Evolutionary conservation across 2,797 vertebrate genomes (phyloP), one percentile per base, ranked within the genome.

Genomic region (Sebastiscus albofasciatus): DNA sequence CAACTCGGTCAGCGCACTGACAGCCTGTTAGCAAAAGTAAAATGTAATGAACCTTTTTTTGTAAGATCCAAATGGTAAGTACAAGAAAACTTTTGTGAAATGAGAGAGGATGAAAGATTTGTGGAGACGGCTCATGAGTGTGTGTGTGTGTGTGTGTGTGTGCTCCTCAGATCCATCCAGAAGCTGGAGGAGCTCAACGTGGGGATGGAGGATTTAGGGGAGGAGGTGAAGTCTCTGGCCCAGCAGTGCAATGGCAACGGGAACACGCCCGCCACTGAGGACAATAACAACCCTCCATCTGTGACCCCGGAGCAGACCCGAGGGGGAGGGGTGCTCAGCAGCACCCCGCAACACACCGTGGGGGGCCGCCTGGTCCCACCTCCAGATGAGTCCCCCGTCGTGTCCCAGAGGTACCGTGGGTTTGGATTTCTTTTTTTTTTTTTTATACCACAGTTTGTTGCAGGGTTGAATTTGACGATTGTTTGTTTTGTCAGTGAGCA

Each of bases 141-240:
- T 29, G 58, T 10, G 3, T 9, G 2, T 29, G 6, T 55, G 18
- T 0, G 5, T 73, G 13, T 74, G 10, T 80, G 34, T 77, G 26
- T 60, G 6, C 42, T 60, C 14, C 27, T n/a, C 91, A 99, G 98
- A 86, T 99, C 98, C 80, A 99, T 99, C 90, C 98, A 98, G 91
- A 99, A 99, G 87, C 95, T 99, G 81, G 98, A 98, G 85, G 98
- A 99, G 91, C 95, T 99, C 83, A 99, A 99, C 49, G 97, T 99
- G 82, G 98, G 98, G 74, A 99, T 99, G 96, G 98, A 99, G 85
- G 96, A 88, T 82, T 90, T 98, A 76, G 97, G 96, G 74, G 98
- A 96, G 27, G 97, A 99, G 54, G 96, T 98, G 3, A 96, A 97
- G 60, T 86, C 94, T n/a, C 94, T 97, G 80, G 93, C 85, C 77